phyloP scores from a whole-genome alignment of 2,113 vertebrate genomes.

The Triplophysa tibetana region DNA sequence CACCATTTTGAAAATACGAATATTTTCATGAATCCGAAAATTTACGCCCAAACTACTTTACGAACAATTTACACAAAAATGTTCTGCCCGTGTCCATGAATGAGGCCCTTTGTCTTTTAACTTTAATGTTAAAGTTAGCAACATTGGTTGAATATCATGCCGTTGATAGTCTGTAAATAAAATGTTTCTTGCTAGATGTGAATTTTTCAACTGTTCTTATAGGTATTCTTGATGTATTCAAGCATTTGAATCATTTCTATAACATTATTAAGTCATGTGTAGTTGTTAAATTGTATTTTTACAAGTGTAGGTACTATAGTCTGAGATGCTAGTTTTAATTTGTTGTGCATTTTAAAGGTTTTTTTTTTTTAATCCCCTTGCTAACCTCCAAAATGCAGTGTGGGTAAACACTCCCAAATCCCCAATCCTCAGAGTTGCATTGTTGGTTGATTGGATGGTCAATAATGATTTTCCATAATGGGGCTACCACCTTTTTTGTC shows the following conservation, averaged over 20 bases:
- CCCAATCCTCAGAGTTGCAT: slow-evolving; percentile 33
- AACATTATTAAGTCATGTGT: background rate
- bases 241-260: background rate
- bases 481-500: slow-evolving; percentile 57
- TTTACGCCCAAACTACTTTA: no score
- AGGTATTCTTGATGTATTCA: background rate
- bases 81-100: no score
- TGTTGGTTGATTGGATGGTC: slow-evolving; percentile 49
- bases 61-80: no score
- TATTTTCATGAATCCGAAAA: no score
- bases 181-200: background rate
- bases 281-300: background rate
- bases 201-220: background rate
- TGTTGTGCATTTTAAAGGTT: background rate
- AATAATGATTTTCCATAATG: slow-evolving; percentile 61
- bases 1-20: no score
- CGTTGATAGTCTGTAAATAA: no score
- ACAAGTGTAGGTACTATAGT: slow-evolving; percentile 3
- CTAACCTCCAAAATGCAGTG: slow-evolving; percentile 28
- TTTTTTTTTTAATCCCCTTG: slow-evolving; percentile 23
- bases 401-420: slow-evolving; percentile 28
- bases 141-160: no score
- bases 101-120: no score
- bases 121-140: no score
- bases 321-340: background rate